These are phyloP conservation scores for Ia io DNA, from an alignment of 2,113 vertebrate genomes.

Conservation along the genomic window DNA sequence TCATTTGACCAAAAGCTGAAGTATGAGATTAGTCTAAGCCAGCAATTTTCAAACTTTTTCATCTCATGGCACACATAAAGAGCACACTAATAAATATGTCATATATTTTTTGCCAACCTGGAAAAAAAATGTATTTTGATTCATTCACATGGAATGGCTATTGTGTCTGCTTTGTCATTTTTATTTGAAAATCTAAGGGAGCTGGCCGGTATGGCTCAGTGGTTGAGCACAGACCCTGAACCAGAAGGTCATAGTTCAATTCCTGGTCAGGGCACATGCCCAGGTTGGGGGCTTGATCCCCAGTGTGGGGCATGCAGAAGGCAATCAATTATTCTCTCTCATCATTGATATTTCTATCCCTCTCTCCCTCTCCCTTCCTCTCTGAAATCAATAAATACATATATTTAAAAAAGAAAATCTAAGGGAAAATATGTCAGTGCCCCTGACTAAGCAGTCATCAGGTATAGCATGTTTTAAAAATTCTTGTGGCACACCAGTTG, in stretches of 20 bases:
- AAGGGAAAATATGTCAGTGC: not conserved
- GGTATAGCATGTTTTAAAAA: not conserved
- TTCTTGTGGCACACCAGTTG: not conserved
- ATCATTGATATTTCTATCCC: too few relatives aligned
- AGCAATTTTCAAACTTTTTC: not conserved
- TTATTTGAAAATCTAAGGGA: not conserved
- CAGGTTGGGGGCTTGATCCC: too few relatives aligned
- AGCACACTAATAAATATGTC: not conserved
- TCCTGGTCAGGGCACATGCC: too few relatives aligned
- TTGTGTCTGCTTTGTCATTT: not conserved
- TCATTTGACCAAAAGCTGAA: not conserved
- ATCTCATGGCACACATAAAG: not conserved
- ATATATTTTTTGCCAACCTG: not conserved
- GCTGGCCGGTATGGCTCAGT: too few relatives aligned
- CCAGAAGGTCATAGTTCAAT: too few relatives aligned
- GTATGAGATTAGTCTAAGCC: not conserved
- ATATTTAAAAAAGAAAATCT: not conserved
- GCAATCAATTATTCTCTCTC: too few relatives aligned
- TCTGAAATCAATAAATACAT: too few relatives aligned
- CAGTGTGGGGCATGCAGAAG: too few relatives aligned
- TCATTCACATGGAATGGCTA: not conserved
- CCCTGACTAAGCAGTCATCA: not conserved
- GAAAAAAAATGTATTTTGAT: not conserved
- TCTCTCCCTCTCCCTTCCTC: too few relatives aligned
- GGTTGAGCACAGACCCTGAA: too few relatives aligned